phyloP scores from a whole-genome alignment of 37 sponge, comb jelly and placozoan genomes.

The Chondrosia reniformis region DNA sequence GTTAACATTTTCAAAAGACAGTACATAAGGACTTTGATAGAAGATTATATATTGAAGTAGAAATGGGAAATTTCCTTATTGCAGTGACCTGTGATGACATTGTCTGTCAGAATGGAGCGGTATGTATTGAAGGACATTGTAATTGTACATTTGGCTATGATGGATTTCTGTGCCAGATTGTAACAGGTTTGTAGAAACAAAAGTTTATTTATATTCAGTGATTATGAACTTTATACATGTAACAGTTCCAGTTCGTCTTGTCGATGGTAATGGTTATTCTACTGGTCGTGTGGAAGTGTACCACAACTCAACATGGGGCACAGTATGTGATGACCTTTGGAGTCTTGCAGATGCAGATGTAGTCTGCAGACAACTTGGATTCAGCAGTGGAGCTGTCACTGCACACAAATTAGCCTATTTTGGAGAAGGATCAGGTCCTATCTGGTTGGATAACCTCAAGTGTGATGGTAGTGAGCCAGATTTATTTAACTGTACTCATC shows the following conservation, averaged over 20 bases:
- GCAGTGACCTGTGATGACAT: too few relatives aligned
- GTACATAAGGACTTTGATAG: too few relatives aligned
- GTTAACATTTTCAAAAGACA: too few relatives aligned
- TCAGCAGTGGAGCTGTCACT: conserved; percentile 10
- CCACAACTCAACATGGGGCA: conserved; percentile 26
- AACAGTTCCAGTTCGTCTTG: conserved; percentile 16
- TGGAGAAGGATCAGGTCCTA: conserved; percentile 23
- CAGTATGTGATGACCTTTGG: conserved; percentile 44
- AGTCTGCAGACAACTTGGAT: conserved; percentile 40
- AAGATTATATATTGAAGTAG: too few relatives aligned
- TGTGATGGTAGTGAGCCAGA: conserved; percentile 24
- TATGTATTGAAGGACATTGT: too few relatives aligned
- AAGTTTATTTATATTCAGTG: too few relatives aligned
- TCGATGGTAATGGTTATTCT: background rate
- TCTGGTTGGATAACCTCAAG: conserved; percentile 25
- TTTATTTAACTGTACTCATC: conserved; percentile 1
- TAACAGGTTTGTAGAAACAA: too few relatives aligned
- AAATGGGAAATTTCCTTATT: too few relatives aligned
- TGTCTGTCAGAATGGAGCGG: too few relatives aligned
- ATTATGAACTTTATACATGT: too few relatives aligned
- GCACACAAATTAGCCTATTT: background rate
- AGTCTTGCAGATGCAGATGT: conserved; percentile 21
- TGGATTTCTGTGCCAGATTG: too few relatives aligned
- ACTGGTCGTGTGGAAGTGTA: conserved; percentile 41
- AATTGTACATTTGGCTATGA: too few relatives aligned